Evolutionary conservation across 2,797 vertebrate species (phyloP).

Genomic region (Harpagifer antarcticus): DNA sequence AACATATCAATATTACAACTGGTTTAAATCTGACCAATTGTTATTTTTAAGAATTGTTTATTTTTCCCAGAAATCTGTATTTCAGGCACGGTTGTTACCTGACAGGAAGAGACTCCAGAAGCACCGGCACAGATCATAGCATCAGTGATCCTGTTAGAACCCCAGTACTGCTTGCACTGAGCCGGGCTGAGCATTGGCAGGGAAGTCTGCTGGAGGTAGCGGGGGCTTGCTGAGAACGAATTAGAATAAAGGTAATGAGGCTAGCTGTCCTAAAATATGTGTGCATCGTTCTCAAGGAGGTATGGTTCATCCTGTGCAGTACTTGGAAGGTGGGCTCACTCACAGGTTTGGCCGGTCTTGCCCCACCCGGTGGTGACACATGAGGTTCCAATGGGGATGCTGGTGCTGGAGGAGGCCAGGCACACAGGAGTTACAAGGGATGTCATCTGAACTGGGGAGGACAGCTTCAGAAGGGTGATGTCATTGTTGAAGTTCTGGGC

Average conservation of each 20-base stretch:
- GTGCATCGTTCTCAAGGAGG: background rate
- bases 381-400: slow-evolving; percentile 73
- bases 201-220: slow-evolving; percentile 83
- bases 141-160: slow-evolving; percentile 83
- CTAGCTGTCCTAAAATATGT: background rate
- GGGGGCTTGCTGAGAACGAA: slow-evolving; percentile 78
- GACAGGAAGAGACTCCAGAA: slow-evolving; percentile 88
- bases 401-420: slow-evolving; percentile 79
- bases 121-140: slow-evolving; percentile 91
- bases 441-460: slow-evolving; percentile 83
- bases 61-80: background rate
- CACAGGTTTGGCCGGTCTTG: slow-evolving; percentile 81
- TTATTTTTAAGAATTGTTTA: background rate
- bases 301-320: background rate
- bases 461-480: slow-evolving; percentile 88
- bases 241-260: background rate
- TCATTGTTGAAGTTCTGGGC: slow-evolving; percentile 87
- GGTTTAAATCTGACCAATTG: background rate
- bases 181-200: slow-evolving; percentile 82
- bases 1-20: background rate
- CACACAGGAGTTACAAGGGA: slow-evolving; percentile 85
- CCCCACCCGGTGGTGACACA: slow-evolving; percentile 92
- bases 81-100: slow-evolving; percentile 77
- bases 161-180: slow-evolving; percentile 87
- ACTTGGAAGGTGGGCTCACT: background rate